Evolutionary conservation across 2,797 vertebrate species (phyloP).

Genomic region (Bradypus variegatus): DNA sequence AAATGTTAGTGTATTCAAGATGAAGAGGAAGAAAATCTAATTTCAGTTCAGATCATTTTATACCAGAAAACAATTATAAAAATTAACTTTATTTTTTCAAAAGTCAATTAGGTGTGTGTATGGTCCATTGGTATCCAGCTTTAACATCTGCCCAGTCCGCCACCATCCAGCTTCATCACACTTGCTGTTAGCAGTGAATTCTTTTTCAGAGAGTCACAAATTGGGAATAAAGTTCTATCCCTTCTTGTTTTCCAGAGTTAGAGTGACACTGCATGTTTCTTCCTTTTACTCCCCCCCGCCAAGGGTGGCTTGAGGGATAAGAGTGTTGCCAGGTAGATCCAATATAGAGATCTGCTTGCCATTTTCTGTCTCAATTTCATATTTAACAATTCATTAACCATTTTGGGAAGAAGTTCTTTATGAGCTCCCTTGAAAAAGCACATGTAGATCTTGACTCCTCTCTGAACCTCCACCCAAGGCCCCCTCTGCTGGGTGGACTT

Average conservation of each 20-base stretch:
- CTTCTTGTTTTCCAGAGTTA: constrained; percentile 89
- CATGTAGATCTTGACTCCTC: constrained; percentile 90
- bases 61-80: not conserved
- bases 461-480: constrained; percentile 76
- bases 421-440: constrained; percentile 94
- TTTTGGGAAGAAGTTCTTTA: constrained; percentile 86
- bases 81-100: constrained; percentile 68
- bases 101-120: constrained; percentile 92
- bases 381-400: constrained; percentile 84
- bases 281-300: constrained; percentile 86
- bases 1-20: not conserved
- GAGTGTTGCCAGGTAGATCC: constrained; percentile 85
- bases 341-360: constrained; percentile 82
- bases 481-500: no score
- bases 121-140: constrained; percentile 91
- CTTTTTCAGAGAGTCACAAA: constrained; percentile 84
- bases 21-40: not conserved
- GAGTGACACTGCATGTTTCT: constrained; percentile 90
- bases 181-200: constrained; percentile 73
- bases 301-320: constrained; percentile 93
- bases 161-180: constrained; percentile 71
- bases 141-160: constrained; percentile 88
- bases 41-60: not conserved
- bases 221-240: constrained; percentile 81
- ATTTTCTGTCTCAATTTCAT: constrained; percentile 85